Evolutionary conservation across 2,888 invertebrate species (phyloP), one percentile per base, ranked within the genome.

Genomic region (Synergus japonicus): DNA sequence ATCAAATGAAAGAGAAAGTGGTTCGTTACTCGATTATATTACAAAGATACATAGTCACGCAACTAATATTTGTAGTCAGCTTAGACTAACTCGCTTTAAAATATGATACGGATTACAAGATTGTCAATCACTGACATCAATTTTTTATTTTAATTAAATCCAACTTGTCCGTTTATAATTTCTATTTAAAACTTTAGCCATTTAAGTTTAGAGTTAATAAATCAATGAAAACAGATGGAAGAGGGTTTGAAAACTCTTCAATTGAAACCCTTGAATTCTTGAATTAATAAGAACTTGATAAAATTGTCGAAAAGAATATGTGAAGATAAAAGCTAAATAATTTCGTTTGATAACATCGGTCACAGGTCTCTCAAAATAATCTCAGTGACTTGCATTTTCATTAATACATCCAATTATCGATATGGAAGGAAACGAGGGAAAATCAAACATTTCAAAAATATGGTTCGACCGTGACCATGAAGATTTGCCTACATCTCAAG

Each of bases 1-100:
- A 73, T 73, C 73, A 73, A 73, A 54, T 73, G 37, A 54, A 73
- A 73, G 73, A 73, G 73, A 73, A 73, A 73, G 73, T 73, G 37
- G n/a, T 54, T 73, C 54, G 54, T n/a, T 49, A 73, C 54, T n/a
- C n/a, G 54, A 29, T 29, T 41, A 73, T 73, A 54, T 54, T 54
- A 58, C 54, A 73, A 73, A 54, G 54, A 54, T 29, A 29, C 22
- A 29, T 58, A 73, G 54, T n/a, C 37, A 73, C 18, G 18, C 73
- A 37, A 18, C 12, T 37, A 37, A 54, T 58, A 73, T 73, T 73
- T 54, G 41, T 54, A 54, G 37, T 54, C 37, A 73, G 10, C 13
- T 37, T 73, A 9, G n/a, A 54, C 54, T 18, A 73, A 29, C 29
- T 73, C 37, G 12, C 13, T 13, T 12, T 10, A 37, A 54, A 73